Evolutionary conservation across 2,888 invertebrate genomes (phyloP).

Genomic region (Pyrochroa serraticornis): DNA sequence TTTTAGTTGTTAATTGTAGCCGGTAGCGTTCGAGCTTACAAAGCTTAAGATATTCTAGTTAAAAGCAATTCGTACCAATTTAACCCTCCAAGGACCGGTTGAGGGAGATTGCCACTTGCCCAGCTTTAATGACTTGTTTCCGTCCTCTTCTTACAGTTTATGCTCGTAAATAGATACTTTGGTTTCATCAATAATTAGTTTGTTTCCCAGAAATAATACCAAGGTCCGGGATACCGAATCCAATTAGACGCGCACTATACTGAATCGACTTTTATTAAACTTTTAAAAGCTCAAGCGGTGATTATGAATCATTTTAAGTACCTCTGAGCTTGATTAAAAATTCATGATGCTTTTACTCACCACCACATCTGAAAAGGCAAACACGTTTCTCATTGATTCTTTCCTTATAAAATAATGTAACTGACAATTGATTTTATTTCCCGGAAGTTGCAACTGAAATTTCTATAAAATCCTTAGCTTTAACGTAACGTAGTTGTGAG

Average conservation of each 20-base stretch:
- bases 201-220: not conserved
- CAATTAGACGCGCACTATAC: not conserved
- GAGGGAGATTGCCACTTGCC: slow-evolving; percentile 47
- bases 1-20: slow-evolving; percentile 37
- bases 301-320: too few species aligned
- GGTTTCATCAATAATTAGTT: slow-evolving; percentile 30
- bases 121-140: slow-evolving; percentile 48
- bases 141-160: slow-evolving; percentile 39
- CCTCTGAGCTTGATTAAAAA: too few species aligned
- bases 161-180: slow-evolving; percentile 33
- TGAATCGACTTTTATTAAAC: too few species aligned
- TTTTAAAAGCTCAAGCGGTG: too few species aligned
- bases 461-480: too few species aligned
- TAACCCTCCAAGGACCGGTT: slow-evolving; percentile 40
- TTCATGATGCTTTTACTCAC: too few species aligned
- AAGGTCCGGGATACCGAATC: not conserved
- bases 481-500: too few species aligned
- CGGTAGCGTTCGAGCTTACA: slow-evolving; percentile 30
- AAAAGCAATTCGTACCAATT: slow-evolving; percentile 44
- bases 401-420: too few species aligned
- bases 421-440: too few species aligned
- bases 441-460: too few species aligned
- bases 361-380: too few species aligned
- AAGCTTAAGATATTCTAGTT: slow-evolving; percentile 43
- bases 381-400: too few species aligned